Evolutionary conservation across 2,797 vertebrate species (phyloP), one percentile per base, ranked within the genome.

Genomic region (Scolopax rusticola): DNA sequence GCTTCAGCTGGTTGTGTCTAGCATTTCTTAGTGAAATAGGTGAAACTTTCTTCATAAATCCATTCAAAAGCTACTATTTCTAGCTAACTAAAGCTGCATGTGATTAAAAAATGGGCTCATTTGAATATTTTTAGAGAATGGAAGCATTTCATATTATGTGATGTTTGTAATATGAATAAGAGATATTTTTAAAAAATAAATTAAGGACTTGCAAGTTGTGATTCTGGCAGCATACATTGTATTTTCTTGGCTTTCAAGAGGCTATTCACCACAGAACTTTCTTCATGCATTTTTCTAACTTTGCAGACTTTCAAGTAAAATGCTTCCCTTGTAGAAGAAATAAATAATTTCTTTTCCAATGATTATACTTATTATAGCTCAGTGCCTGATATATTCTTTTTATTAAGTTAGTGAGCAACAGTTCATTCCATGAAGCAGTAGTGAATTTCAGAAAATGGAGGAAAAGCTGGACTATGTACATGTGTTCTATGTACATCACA

Each of bases 31-130:
- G 51, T 82, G 59, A 91, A 85, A 63, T 16, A 68, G 43, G 64
- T 86, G 79, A 94, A 90, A 80, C 80, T 74, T 75, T 88, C 28
- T 80, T 57, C 60, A 20, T 77, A 73, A 92, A 85, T 84, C 64
- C 59, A 33, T 84, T 33, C 21, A 71, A 71, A 94, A 83, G 10
- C 43, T 87, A 17, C 27, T 41, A 9, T 84, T 89, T 89, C 40
- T 75, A 68, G 54, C 38, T 61, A 91, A 68, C 41, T 50, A 71
- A 80, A 86, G 47, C 43, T 68, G 32, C 50, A 32, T 51, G 9
- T 51, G 25, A 18, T 79, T 59, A 30, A 67, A 77, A 93, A 67
- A 67, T 30, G 18, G 9, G 25, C 33, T 78, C 17, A 28, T 78
- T 69, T 74, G 21, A 78, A 33, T 68, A 43, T 86, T 74, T 77